These are phyloP conservation scores for Sylvia borin DNA, from an alignment of 2,797 vertebrate species.

Conservation along the genomic window DNA sequence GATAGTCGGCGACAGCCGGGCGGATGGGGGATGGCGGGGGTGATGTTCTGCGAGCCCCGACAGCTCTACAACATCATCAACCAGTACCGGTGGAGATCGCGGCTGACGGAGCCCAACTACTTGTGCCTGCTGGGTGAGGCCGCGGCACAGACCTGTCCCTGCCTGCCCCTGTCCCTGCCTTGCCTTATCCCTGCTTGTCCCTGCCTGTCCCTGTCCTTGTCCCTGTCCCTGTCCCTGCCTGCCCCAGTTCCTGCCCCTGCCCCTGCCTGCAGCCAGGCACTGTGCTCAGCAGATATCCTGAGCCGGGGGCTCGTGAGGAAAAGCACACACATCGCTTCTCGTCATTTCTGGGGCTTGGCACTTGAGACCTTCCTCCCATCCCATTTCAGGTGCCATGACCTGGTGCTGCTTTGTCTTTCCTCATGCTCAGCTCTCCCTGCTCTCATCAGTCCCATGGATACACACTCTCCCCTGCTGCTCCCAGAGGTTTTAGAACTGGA, in stretches of 20 bases:
- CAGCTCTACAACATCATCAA: conserved; percentile 88
- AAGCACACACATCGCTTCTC: rapidly evolving
- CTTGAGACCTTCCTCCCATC: not conserved
- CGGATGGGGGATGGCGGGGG: not conserved
- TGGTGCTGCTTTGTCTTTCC: not conserved
- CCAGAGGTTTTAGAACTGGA: not conserved
- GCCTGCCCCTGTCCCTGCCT: not conserved
- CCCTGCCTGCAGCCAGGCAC: not conserved
- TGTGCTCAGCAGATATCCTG: not conserved
- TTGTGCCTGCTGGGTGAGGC: conserved; percentile 87
- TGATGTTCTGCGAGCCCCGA: conserved; percentile 77
- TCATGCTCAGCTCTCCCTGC: not conserved
- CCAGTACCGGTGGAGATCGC: conserved; percentile 73
- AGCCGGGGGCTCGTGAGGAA: rapidly evolving
- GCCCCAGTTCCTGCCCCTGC: too few relatives aligned
- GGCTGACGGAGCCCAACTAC: conserved; percentile 83
- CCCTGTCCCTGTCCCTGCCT: too few relatives aligned
- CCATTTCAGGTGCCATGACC: not conserved
- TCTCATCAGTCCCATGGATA: not conserved
- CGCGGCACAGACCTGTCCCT: not conserved
- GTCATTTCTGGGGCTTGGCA: not conserved
- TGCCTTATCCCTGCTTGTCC: not conserved
- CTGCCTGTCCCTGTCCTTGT: too few relatives aligned
- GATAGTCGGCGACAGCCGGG: not conserved
- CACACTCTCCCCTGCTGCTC: not conserved